Conservation (phyloP, 2,797 vertebrate species). For the Chloroceryle amazona region DNA sequence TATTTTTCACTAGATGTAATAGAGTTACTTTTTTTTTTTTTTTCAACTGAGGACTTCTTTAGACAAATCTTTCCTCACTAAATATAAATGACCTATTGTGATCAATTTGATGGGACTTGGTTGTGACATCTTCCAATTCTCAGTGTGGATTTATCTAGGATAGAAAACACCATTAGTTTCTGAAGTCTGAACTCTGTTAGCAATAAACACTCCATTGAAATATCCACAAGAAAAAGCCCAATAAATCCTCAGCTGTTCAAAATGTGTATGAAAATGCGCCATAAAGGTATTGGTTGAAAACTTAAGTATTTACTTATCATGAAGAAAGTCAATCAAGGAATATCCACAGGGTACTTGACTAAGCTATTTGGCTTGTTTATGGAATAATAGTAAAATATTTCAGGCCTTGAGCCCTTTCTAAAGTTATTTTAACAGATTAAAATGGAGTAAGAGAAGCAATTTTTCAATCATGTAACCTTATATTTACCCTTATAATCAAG, state of each 20-base stretch:
- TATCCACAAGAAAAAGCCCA: constrained; percentile 23
- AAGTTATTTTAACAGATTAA: constrained; percentile 59
- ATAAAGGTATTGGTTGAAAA: constrained; percentile 7
- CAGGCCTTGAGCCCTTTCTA: constrained; percentile 43
- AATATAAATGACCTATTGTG: background rate
- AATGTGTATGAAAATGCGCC: constrained; percentile 12
- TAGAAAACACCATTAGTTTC: background rate
- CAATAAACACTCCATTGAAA: constrained; percentile 27
- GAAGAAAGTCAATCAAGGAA: background rate
- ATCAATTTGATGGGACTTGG: background rate
- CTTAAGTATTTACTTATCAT: background rate
- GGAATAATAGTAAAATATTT: constrained; percentile 50
- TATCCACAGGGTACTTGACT: background rate
- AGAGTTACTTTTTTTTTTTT: background rate
- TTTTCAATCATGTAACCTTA: constrained; percentile 20
- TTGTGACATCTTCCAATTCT: background rate
- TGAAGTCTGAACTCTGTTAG: background rate
- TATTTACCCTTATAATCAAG: constrained; percentile 52
- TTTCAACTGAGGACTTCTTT: background rate
- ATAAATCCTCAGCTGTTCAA: constrained; percentile 53
- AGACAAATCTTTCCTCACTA: background rate
- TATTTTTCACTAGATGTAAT: background rate
- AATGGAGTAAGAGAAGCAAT: constrained; percentile 5
- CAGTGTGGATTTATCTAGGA: background rate
- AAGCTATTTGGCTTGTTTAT: constrained; percentile 34